These are phyloP conservation scores for Triops longicaudatus DNA, from an alignment of 1,140 invertebrate species.

Conservation along the genomic window DNA sequence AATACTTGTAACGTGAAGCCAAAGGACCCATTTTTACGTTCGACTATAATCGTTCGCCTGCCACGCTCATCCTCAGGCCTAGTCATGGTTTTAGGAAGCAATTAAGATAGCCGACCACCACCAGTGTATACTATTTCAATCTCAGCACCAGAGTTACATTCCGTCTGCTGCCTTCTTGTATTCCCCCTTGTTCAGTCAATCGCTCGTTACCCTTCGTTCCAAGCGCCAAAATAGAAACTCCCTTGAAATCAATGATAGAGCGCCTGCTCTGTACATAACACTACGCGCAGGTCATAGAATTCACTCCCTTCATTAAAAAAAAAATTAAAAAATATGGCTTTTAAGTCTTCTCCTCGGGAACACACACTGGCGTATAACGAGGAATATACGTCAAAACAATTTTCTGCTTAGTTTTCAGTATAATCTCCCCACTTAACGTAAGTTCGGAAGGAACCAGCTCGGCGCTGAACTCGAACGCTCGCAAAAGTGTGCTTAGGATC, in stretches of 20 bases:
- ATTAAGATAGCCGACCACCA: background rate
- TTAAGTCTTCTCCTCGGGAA: background rate
- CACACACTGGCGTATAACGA: background rate
- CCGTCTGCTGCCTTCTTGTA: background rate
- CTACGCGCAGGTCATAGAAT: background rate
- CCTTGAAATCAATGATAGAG: constrained; percentile 8
- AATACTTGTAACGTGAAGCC: constrained; percentile 77
- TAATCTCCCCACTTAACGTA: background rate
- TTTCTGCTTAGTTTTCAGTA: background rate
- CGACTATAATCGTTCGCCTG: constrained; percentile 66
- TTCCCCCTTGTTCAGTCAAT: constrained; percentile 1
- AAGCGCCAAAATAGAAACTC: constrained; percentile 11
- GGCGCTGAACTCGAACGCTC: background rate
- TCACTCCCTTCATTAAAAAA: background rate
- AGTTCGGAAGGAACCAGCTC: background rate
- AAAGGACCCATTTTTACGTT: constrained; percentile 82
- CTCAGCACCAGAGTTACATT: background rate
- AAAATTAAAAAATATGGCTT: background rate
- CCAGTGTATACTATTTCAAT: background rate
- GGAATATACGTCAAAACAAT: background rate
- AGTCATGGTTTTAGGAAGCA: background rate
- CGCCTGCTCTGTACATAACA: constrained; percentile 1
- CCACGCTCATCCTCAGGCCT: constrained; percentile 16
- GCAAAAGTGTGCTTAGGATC: background rate
- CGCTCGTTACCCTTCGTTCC: background rate